Conservation (phyloP, 2,888 invertebrate species). For the Sarcophaga caerulescens region DNA sequence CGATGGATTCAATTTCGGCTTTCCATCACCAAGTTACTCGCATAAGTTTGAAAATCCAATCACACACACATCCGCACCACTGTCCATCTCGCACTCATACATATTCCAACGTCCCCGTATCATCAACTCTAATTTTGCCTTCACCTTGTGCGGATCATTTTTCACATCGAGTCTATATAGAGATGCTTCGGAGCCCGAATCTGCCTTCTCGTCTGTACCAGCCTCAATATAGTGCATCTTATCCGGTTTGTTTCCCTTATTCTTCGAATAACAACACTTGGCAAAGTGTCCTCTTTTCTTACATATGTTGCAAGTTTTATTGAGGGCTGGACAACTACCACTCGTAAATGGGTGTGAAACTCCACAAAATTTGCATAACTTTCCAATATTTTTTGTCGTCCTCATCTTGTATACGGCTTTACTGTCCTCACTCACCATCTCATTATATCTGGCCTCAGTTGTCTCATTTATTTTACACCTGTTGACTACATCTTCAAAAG, state of each 20-base stretch:
- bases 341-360: slow-evolving; percentile 2
- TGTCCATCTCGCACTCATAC: slow-evolving; percentile 28
- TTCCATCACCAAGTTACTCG: no score
- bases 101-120: not conserved
- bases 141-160: not conserved
- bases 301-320: slow-evolving; percentile 8
- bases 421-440: not conserved
- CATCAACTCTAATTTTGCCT: not conserved
- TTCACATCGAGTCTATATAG: not conserved
- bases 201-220: not conserved
- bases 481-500: slow-evolving; percentile 18
- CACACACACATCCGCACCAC: slow-evolving; percentile 31
- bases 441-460: slow-evolving; percentile 5
- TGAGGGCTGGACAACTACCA: slow-evolving; percentile 15
- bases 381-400: not conserved
- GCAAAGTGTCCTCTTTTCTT: slow-evolving; percentile 28
- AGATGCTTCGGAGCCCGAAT: slow-evolving; percentile 7
- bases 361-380: slow-evolving; percentile 16
- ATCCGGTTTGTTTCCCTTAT: not conserved
- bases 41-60: not conserved
- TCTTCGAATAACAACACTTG: slow-evolving; percentile 26
- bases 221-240: slow-evolving; percentile 9
- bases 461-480: slow-evolving; percentile 12
- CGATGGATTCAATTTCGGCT: no score
- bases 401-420: slow-evolving; percentile 6